A percentile compares a stretch with the other conserved stretches of the same genome.
phyloP scores from a whole-genome alignment of 2,113 vertebrate species.

The Dendrocopos noguchii region DNA sequence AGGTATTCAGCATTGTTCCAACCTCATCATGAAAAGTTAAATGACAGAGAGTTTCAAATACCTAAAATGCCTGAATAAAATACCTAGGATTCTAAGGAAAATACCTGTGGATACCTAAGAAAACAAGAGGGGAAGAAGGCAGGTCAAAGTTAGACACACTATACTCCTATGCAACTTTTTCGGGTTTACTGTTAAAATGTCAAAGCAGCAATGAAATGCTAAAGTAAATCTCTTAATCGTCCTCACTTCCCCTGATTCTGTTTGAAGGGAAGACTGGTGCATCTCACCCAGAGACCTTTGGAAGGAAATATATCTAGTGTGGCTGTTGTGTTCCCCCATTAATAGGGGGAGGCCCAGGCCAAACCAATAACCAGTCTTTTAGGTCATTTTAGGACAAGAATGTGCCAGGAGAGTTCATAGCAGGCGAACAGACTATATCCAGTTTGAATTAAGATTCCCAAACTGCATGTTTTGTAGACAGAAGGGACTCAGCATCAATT shows the following conservation, averaged over 20 bases:
- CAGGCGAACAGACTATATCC: background rate
- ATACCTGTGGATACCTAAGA: background rate
- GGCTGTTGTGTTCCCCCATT: background rate
- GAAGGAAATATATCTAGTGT: background rate
- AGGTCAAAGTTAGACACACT: background rate
- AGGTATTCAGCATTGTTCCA: background rate
- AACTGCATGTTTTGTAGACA: constrained; percentile 18
- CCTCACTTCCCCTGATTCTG: background rate
- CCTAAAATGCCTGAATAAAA: background rate
- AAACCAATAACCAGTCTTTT: background rate
- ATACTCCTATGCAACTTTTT: background rate
- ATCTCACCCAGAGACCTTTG: background rate
- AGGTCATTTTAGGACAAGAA: constrained; percentile 35
- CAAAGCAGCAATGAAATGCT: background rate
- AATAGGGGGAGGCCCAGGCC: background rate
- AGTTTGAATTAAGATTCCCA: background rate
- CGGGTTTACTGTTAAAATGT: background rate
- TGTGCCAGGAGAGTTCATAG: background rate
- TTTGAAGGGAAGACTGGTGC: background rate
- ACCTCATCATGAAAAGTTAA: background rate
- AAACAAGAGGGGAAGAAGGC: background rate
- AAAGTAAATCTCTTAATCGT: background rate
- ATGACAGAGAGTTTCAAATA: background rate
- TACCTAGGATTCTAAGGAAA: background rate
- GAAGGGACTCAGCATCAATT: constrained; percentile 38